Percentiles rank a stretch among this genome's conserved stretches.
Conservation (phyloP, 2,113 vertebrate species). For the Pavo muticus region DNA sequence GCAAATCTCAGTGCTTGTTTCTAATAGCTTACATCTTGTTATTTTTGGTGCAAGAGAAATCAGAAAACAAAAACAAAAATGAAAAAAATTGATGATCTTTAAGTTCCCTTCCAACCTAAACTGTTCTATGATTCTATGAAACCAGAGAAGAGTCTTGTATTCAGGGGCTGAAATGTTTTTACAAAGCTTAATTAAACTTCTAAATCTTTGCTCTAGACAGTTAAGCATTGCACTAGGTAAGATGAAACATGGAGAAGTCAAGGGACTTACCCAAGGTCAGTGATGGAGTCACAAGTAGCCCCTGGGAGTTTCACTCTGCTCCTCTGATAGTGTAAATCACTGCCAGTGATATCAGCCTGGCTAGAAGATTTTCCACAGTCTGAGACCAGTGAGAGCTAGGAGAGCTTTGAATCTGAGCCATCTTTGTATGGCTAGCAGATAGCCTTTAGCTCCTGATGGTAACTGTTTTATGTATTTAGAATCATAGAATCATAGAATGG, state of each 20-base stretch:
- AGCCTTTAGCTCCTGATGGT: neutral
- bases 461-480: neutral
- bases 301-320: neutral
- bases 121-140: too few species aligned
- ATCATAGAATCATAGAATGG: too few species aligned
- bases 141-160: neutral
- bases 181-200: conserved; percentile 18
- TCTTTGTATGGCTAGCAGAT: neutral
- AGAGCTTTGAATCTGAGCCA: neutral
- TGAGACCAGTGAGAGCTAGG: neutral
- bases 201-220: neutral
- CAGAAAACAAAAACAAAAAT: neutral
- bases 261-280: conserved; percentile 39
- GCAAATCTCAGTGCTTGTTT: neutral
- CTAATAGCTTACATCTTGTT: neutral
- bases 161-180: neutral
- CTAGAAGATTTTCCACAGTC: neutral
- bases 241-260: conserved; percentile 47
- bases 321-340: conserved; percentile 35
- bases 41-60: neutral
- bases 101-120: too few species aligned
- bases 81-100: neutral
- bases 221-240: conserved; percentile 25
- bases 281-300: neutral
- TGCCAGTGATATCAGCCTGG: conserved; percentile 10